Evolutionary conservation across 2,888 invertebrate species (phyloP).

Genomic region (Dryadula phaetusa): DNA sequence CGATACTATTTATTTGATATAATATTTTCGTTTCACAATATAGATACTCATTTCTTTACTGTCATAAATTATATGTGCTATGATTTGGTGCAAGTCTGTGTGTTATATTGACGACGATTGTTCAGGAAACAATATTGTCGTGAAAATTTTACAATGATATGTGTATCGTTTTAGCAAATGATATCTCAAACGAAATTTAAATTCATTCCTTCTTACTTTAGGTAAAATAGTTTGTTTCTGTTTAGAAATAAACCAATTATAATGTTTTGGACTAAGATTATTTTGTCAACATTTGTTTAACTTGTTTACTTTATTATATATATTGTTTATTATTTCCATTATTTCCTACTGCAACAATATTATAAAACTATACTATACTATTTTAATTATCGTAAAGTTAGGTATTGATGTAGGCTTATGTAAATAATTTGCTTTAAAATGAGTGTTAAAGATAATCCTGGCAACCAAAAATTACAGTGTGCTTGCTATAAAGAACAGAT

Average conservation of each 20-base stretch:
- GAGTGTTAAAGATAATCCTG: slow-evolving; percentile 53
- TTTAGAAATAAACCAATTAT: slow-evolving; percentile 40
- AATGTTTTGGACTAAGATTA: slow-evolving; percentile 52
- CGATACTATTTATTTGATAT: slow-evolving; percentile 2
- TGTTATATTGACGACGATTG: slow-evolving; percentile 40
- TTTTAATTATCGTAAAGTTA: slow-evolving; percentile 61
- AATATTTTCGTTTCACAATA: neutral
- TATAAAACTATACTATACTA: slow-evolving; percentile 53
- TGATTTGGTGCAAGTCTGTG: slow-evolving; percentile 48
- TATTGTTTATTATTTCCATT: slow-evolving; percentile 62
- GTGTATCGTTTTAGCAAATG: slow-evolving; percentile 51
- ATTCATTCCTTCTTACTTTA: slow-evolving; percentile 79
- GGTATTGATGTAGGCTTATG: slow-evolving; percentile 69
- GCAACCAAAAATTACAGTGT: slow-evolving; percentile 54
- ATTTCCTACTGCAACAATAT: slow-evolving; percentile 55
- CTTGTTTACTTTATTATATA: slow-evolving; percentile 62
- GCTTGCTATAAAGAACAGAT: slow-evolving; percentile 42
- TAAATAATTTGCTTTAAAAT: slow-evolving; percentile 73
- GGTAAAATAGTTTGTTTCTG: slow-evolving; percentile 51
- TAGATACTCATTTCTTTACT: neutral
- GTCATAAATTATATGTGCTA: slow-evolving; percentile 30
- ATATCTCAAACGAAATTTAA: slow-evolving; percentile 62
- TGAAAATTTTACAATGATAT: slow-evolving; percentile 47
- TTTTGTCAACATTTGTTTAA: slow-evolving; percentile 52
- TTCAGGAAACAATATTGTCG: slow-evolving; percentile 47